Base-by-base conservation (phyloP, 2,113 vertebrate genomes). In the pig (Sus scrofa) region DNA sequence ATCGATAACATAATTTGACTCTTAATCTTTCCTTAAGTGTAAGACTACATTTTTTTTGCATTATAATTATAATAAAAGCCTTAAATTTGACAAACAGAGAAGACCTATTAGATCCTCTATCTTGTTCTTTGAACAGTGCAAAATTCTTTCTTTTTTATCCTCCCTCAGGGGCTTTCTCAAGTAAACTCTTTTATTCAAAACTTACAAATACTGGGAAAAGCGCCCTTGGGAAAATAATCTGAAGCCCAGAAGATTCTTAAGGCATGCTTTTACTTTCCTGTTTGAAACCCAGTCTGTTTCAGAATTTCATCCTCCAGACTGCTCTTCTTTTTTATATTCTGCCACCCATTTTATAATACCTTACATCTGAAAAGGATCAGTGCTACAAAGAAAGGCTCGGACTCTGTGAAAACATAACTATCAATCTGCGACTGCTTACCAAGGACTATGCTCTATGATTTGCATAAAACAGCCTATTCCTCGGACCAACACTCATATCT, bases 111-210 rank as follows among this genome's bases (percentile, higher is more conserved):
- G 37, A 78, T 93, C 70, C 0, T 85, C 50, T 19, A 75, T 16
- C 1, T 81, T 81, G 7, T 77, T 84, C 58, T 67, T 93, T 58
- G 32, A 96, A 94, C 32, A 85, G 83, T 32, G 26, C 5, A 92
- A 87, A 92, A 91, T 87, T 79, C 78, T 83, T 71, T 73, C 52
- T 34, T 44, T 58, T 73, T 19, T 19, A 52, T 52, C 62, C 13
- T 24, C 27, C 27, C 26, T 44, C 12, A 0, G 6, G 32, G 24
- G 1, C 27, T 96, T 96, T 68, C 70, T 89, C 63, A 81, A 67
- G 24, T 85, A 95, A 96, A 95, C 18, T 73, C 34, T 89, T 88
- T 90, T 63, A 89, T 94, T 97, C 39, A 82, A 67, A 95, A 94
- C 37, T 79, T 90, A 79, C 22, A 96, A 88, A 95, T 54, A 54